Evolutionary conservation across 2,888 invertebrate genomes (phyloP).

Genomic region (Eupithecia insigniata): DNA sequence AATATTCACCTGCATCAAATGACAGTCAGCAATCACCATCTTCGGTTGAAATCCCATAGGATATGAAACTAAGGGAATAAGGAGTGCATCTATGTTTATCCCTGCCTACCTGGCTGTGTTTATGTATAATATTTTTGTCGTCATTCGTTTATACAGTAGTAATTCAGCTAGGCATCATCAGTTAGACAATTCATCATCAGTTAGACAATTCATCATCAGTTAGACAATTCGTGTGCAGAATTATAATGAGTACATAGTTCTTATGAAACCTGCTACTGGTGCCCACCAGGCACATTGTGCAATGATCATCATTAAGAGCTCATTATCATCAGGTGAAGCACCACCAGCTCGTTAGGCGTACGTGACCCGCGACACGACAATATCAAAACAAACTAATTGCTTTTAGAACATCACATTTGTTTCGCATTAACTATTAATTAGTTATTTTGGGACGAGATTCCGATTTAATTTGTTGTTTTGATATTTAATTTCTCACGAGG

Average conservation of each 20-base stretch:
- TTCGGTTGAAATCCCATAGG: no score
- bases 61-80: no score
- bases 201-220: no score
- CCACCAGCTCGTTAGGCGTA: slow-evolving; percentile 47
- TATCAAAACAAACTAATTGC: slow-evolving; percentile 70
- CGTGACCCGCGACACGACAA: slow-evolving; percentile 60
- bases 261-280: background rate
- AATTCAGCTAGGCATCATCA: no score
- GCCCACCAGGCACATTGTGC: background rate
- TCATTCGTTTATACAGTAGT: no score
- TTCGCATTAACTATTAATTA: slow-evolving; percentile 57
- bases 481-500: slow-evolving; percentile 26
- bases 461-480: slow-evolving; percentile 34
- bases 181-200: no score
- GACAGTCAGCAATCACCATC: no score
- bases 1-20: no score
- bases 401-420: slow-evolving; percentile 58
- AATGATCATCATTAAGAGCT: slow-evolving; percentile 8
- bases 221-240: no score
- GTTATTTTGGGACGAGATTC: slow-evolving; percentile 47
- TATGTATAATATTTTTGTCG: no score
- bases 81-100: no score
- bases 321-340: slow-evolving; percentile 34
- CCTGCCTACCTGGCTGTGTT: no score
- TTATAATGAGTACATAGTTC: background rate